Evolutionary conservation across 2,113 vertebrate genomes (phyloP), one percentile per base, ranked within the genome.

Genomic region (Phrynosoma platyrhinos): DNA sequence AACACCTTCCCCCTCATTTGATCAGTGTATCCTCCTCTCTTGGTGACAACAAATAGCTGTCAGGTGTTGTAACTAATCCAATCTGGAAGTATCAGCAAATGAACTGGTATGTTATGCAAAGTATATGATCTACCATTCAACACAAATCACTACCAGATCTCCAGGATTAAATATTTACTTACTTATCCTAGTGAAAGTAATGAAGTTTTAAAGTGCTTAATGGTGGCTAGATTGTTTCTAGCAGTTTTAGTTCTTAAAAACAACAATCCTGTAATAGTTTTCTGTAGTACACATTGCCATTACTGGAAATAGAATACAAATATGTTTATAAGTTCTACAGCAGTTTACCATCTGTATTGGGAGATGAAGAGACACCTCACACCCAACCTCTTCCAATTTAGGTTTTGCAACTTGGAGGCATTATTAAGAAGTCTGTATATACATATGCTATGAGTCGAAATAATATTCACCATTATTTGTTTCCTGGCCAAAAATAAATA

Each of bases 341-440:
- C 13, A 12, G 0, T 1, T 62, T 53, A 0, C 72, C 76, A 0
- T 53, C 47, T 89, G 23, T 71, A 16, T 89, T 82, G 84, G 0
- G 1, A 91, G 3, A 16, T 84, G 90, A 88, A 79, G 1, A 14
- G 79, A 91, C 90, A 84, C 14, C 2, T 18, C 30, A 66, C 27
- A 47, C 1, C 23, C 71, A 7, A 6, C 84, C 6, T 88, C 7
- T 1, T 5, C 0, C 85, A 52, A 89, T 89, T 0, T 82, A 55
- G 79, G 84, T 85, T 83, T 42, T 89, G 30, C 30, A 78, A 32
- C 68, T 90, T 71, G 78, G 74, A 86, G 21, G 1, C 27, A 80
- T 40, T 5, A 68, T 36, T 86, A 66, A 47, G 32, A 47, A 18
- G 20, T n/a, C 47, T 68, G 89, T 71, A 91, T 42, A 58, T 85